Evolutionary conservation across 2,888 invertebrate species (phyloP).

Genomic region (Platynereis dumerilii): DNA sequence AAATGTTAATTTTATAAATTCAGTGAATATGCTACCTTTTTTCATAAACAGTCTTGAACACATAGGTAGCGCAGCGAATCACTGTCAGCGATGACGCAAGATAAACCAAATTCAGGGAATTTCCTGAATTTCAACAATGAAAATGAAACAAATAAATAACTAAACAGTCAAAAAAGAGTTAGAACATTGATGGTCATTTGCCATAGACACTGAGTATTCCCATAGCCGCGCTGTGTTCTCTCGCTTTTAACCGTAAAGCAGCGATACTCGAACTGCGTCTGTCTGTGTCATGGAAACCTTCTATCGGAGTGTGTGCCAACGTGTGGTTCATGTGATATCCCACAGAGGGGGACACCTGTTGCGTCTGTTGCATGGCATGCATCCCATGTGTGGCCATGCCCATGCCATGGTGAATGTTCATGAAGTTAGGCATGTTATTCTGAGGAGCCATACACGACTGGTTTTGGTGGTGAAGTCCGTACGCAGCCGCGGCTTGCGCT

Average conservation of each 20-base stretch:
- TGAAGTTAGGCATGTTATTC: conserved; percentile 51
- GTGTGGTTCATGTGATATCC: conserved; percentile 33
- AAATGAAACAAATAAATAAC: no score
- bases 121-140: no score
- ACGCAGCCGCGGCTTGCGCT: conserved; percentile 16
- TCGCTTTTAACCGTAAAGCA: conserved; percentile 55
- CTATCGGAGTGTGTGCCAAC: conserved; percentile 34
- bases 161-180: no score
- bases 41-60: no score
- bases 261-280: conserved; percentile 57
- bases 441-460: conserved; percentile 51
- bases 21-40: no score
- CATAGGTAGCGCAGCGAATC: no score
- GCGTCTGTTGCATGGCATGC: conserved; percentile 5
- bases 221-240: conserved; percentile 49
- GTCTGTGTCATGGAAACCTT: conserved; percentile 44
- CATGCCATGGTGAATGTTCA: conserved; percentile 43
- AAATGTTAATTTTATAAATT: no score
- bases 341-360: conserved; percentile 7
- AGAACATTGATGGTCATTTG: conserved; percentile 13
- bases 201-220: conserved; percentile 21
- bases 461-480: not conserved
- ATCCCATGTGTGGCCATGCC: conserved; percentile 4
- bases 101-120: no score
- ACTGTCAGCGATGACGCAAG: no score